These are phyloP conservation scores for Sebastes kiyomatsui DNA, from an alignment of 2,797 vertebrate genomes.

Conservation along the genomic window DNA sequence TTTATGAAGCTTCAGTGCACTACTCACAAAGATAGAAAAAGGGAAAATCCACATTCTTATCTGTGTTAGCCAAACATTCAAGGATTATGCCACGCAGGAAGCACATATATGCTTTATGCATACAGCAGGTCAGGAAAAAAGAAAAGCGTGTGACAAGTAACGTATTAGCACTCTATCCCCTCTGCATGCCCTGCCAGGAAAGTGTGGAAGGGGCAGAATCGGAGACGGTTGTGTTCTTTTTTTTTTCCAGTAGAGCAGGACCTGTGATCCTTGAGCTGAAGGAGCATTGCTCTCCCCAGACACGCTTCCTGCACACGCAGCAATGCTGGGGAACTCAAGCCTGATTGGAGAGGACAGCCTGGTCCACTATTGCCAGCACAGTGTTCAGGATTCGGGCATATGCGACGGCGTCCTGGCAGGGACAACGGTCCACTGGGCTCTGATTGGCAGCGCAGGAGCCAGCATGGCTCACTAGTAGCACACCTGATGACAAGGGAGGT, in stretches of 20 bases:
- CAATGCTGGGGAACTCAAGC: conserved; percentile 65
- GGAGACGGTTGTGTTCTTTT: conserved; percentile 35
- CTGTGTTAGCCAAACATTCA: not conserved
- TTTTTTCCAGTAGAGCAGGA: conserved; percentile 13
- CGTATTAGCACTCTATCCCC: not conserved
- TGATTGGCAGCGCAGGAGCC: conserved; percentile 64
- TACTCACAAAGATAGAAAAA: not conserved
- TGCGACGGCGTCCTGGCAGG: conserved; percentile 53
- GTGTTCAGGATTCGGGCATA: conserved; percentile 47
- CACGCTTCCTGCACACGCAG: conserved; percentile 67
- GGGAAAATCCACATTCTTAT: not conserved
- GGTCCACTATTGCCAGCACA: conserved; percentile 52
- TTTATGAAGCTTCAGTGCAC: not conserved
- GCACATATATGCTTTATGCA: not conserved
- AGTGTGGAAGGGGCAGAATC: conserved; percentile 60
- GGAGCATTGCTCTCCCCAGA: conserved; percentile 62
- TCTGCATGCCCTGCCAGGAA: conserved; percentile 21
- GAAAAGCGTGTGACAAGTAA: not conserved
- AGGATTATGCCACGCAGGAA: not conserved
- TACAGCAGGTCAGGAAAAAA: not conserved
- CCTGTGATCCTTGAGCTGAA: conserved; percentile 61
- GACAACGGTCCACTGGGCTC: conserved; percentile 51
- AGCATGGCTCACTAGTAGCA: conserved; percentile 40
- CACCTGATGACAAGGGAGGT: conserved; percentile 62
- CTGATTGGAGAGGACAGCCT: conserved; percentile 73